Evolutionary conservation across 1,140 invertebrate genomes (phyloP).

Genomic region (Diprion similis): DNA sequence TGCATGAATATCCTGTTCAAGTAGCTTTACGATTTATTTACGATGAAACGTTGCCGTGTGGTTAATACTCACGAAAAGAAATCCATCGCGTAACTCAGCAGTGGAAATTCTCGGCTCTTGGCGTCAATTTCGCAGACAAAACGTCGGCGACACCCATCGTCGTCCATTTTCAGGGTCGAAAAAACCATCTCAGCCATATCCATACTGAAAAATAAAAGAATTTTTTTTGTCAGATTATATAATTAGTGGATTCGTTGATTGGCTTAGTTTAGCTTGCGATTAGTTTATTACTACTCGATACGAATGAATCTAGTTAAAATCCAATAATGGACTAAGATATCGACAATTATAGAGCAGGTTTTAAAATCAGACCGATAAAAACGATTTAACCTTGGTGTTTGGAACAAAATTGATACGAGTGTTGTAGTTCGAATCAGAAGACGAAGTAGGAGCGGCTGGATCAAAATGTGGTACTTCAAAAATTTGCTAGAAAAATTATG

Average conservation of each 20-base stretch:
- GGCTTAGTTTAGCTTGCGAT: not conserved
- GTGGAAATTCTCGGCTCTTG: not conserved
- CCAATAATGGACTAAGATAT: not conserved
- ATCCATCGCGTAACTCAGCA: slow-evolving; percentile 19
- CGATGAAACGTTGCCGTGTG: not conserved
- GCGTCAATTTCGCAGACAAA: slow-evolving; percentile 22
- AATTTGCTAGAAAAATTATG: no score
- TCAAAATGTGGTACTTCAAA: no score
- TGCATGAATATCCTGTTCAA: no score
- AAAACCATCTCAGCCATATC: slow-evolving; percentile 23
- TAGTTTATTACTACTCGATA: not conserved
- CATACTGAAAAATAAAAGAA: not conserved
- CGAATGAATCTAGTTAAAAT: not conserved
- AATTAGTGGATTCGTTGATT: not conserved
- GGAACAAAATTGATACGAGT: no score
- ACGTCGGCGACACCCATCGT: slow-evolving; percentile 20
- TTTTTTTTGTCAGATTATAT: no score
- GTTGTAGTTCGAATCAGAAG: no score
- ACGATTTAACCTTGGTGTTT: no score
- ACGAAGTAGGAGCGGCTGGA: no score
- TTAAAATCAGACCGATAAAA: not conserved
- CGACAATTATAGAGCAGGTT: not conserved
- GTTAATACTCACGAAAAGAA: slow-evolving; percentile 1
- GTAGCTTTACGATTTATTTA: not conserved
- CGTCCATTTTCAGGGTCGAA: slow-evolving; percentile 20